Percentiles rank a stretch among this genome's conserved stretches.
Conservation (phyloP, 2,113 vertebrate species). For the Tretioscincus oriximinensis region DNA sequence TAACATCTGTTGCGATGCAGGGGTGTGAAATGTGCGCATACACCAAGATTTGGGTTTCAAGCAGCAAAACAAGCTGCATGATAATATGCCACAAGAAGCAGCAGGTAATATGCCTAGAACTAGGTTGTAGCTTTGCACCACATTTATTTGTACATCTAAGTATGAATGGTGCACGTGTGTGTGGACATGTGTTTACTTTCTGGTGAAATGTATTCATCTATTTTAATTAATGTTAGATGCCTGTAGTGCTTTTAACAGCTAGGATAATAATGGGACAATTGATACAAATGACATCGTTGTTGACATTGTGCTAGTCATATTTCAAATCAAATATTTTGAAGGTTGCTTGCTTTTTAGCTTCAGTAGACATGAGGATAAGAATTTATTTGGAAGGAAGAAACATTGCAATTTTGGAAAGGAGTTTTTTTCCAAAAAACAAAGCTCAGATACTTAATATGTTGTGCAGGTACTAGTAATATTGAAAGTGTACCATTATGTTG, state of each 20-base stretch:
- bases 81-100: not conserved
- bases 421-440: conserved; percentile 62
- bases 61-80: conserved; percentile 29
- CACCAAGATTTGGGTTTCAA: conserved; percentile 26
- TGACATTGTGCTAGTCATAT: conserved; percentile 57
- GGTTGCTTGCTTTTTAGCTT: conserved; percentile 57
- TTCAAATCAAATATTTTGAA: conserved; percentile 73
- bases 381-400: conserved; percentile 59
- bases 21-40: conserved; percentile 44
- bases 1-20: conserved; percentile 72
- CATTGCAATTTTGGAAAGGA: conserved; percentile 50
- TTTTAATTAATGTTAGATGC: conserved; percentile 62
- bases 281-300: conserved; percentile 62
- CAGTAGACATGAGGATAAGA: conserved; percentile 63
- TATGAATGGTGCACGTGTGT: rapidly evolving
- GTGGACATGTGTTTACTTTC: not conserved
- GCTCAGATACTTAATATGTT: conserved; percentile 59
- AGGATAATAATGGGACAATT: conserved; percentile 62
- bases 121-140: not conserved
- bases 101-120: not conserved
- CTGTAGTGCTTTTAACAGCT: conserved; percentile 57
- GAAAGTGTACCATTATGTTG: conserved; percentile 36
- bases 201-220: conserved; percentile 32
- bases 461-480: too few relatives aligned
- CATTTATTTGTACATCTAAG: not conserved